These are phyloP conservation scores for Neotragus pygmaeus DNA, from an alignment of 2,113 vertebrate species.

Conservation along the genomic window DNA sequence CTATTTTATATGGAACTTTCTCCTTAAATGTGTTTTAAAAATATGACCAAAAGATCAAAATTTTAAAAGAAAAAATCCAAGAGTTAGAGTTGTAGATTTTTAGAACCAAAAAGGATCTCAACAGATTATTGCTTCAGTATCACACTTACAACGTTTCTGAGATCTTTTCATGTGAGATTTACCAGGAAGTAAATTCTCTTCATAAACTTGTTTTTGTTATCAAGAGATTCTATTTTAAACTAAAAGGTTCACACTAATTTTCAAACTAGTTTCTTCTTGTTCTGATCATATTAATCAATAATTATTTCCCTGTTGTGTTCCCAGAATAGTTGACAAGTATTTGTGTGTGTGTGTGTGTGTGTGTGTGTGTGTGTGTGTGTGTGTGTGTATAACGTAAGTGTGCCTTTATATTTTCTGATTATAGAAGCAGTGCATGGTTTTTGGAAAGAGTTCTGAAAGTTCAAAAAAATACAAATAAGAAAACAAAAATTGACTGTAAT, in stretches of 20 bases:
- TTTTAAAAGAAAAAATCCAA: neutral
- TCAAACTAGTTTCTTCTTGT: neutral
- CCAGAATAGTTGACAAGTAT: neutral
- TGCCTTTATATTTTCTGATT: conserved; percentile 12
- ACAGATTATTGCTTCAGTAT: neutral
- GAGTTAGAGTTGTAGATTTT: neutral
- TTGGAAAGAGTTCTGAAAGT: neutral
- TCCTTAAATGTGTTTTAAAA: neutral
- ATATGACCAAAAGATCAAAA: neutral
- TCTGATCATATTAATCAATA: neutral
- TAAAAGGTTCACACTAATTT: neutral
- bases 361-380: neutral
- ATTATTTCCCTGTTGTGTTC: neutral
- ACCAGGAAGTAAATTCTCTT: neutral
- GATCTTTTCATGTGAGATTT: neutral
- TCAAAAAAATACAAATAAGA: neutral
- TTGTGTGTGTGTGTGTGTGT: neutral
- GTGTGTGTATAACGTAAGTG: neutral
- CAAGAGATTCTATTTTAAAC: neutral
- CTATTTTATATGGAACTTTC: neutral
- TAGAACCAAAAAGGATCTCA: neutral
- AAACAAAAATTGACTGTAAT: neutral
- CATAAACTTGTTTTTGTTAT: neutral
- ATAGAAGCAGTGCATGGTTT: neutral
- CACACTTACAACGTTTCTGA: neutral